Evolutionary conservation across 2,113 vertebrate genomes (phyloP), one percentile per base, ranked within the genome.

Genomic region (Malurus melanocephalus): DNA sequence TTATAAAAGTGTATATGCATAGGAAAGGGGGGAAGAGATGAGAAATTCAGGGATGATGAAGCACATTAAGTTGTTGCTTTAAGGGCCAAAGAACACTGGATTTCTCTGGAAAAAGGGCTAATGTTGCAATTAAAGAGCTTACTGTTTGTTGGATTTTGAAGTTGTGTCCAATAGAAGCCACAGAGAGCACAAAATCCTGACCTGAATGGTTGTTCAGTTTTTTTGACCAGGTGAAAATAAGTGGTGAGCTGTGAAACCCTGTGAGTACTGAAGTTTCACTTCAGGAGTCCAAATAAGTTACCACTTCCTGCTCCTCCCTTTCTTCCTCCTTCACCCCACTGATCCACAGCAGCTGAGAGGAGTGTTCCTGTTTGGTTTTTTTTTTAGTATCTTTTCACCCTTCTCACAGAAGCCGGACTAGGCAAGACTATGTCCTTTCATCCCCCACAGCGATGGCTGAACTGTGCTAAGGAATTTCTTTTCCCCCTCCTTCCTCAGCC

Each of bases 291-390:
- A 90, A 72, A 68, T 86, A 68, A 79, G 19, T 91, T 85, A 90
- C 85, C 83, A 68, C 80, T 91, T 94, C 88, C 86, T 85, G 86
- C 74, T 88, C 85, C 83, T 91, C 74, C 83, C 42, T 88, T 74
- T 92, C 42, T 81, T 81, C 33, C 73, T 85, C 57, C 57, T 68
- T 56, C 30, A 57, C 56, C n/a, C 23, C 43, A 32, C n/a, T 4
- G 10, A 46, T 85, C 80, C 77, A 28, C 11, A 51, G 35, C 43
- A 45, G 64, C 74, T 62, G 14, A 87, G 65, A 71, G 20, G 5
- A 48, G 45, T 48, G 45, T 78, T 84, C 28, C 56, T 74, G 28
- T 77, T 90, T 20, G 23, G 3, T 42, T 69, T 49, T 77, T 85
- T 77, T 85, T 55, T 48, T 30, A 32, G 10, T 56, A 10, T 53